Percentiles rank a stretch among this genome's conserved stretches.
These are phyloP conservation scores for Alces alces DNA, from an alignment of 2,113 vertebrate genomes.

Conservation along the genomic window DNA sequence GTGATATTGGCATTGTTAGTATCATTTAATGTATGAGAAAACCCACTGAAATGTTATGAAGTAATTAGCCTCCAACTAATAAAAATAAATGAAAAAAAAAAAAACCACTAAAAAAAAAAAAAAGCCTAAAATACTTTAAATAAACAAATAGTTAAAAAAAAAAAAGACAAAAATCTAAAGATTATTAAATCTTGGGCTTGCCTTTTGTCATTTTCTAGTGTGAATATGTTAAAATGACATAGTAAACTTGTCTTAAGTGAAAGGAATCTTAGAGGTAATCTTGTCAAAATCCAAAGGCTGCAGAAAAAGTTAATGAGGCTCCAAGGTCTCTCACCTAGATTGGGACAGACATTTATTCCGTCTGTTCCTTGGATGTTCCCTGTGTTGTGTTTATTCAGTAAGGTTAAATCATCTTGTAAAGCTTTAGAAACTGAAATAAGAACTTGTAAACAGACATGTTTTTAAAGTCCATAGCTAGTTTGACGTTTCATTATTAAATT, in stretches of 20 bases:
- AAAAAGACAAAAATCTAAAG: not conserved
- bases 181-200: not conserved
- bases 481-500: not conserved
- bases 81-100: too few relatives aligned
- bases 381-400: not conserved
- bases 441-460: not conserved
- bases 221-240: not conserved
- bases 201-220: not conserved
- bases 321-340: fast-evolving
- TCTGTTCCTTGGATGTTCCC: not conserved
- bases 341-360: not conserved
- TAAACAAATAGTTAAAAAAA: too few relatives aligned
- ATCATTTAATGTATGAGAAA: too few relatives aligned
- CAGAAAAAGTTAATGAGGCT: not conserved
- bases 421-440: not conserved
- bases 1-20: not conserved
- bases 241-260: not conserved
- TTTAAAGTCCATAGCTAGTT: not conserved
- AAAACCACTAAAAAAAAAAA: too few relatives aligned
- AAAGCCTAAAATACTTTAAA: too few relatives aligned
- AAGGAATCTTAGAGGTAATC: not conserved
- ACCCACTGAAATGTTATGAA: too few relatives aligned
- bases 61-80: too few relatives aligned
- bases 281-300: not conserved
- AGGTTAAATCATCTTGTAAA: not conserved